Conservation (phyloP, 2,888 invertebrate genomes). For the Poecilobothrus nobilitatus region DNA sequence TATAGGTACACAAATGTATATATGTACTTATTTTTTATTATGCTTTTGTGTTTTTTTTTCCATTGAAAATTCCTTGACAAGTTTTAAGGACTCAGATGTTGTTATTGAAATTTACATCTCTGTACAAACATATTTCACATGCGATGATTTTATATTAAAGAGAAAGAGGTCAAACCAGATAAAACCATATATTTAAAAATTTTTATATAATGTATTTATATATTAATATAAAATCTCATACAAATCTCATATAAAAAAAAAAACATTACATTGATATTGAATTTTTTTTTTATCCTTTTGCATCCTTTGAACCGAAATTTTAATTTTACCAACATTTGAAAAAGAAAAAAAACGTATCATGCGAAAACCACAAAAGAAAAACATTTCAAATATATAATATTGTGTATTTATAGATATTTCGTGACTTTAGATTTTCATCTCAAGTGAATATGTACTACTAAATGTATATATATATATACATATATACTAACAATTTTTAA, state of each 20-base stretch:
- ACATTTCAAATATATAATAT: background rate
- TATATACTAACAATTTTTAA: background rate
- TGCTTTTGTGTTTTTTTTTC: no score
- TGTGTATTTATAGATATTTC: background rate
- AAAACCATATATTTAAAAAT: background rate
- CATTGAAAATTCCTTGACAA: background rate
- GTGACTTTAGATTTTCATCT: background rate
- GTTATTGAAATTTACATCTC: background rate
- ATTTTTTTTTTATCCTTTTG: no score
- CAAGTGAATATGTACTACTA: background rate
- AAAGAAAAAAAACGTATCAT: no score
- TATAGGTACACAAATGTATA: no score
- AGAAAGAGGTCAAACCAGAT: background rate
- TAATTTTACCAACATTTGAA: no score
- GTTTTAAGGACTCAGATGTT: slow-evolving; percentile 3
- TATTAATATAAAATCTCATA: no score
- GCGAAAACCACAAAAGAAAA: background rate
- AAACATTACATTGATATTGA: no score
- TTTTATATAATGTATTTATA: background rate
- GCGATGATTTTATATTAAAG: background rate
- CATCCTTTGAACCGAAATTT: no score
- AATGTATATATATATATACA: background rate
- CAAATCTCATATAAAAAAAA: no score
- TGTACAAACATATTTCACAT: background rate
- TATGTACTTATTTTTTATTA: no score